These are phyloP conservation scores for Rhynchopsitta pachyrhyncha DNA, from an alignment of 2,113 vertebrate genomes.

Conservation along the genomic window DNA sequence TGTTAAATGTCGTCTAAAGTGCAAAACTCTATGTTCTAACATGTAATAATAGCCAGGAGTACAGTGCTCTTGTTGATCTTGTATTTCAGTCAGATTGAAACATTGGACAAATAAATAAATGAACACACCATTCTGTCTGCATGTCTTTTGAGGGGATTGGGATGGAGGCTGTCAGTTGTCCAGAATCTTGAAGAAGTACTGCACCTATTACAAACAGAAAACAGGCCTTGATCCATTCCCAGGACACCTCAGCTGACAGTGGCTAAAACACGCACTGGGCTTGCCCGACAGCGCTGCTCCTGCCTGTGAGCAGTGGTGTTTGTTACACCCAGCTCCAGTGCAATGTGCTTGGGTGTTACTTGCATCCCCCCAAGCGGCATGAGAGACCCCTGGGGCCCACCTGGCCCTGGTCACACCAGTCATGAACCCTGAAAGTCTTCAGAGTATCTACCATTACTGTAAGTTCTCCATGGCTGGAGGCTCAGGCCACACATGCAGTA, in stretches of 20 bases:
- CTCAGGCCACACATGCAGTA: rapidly evolving
- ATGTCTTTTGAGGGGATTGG: neutral
- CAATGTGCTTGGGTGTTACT: rapidly evolving
- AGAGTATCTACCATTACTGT: rapidly evolving
- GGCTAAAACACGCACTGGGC: rapidly evolving
- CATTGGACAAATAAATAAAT: conserved; percentile 90
- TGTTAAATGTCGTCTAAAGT: conserved; percentile 91
- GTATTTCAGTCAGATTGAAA: conserved; percentile 94
- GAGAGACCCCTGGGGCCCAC: rapidly evolving
- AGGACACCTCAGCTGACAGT: rapidly evolving
- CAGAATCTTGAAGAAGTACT: conserved; percentile 97
- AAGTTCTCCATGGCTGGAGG: rapidly evolving
- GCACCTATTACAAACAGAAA: conserved; percentile 78
- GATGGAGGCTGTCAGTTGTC: conserved; percentile 65
- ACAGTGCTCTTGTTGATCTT: conserved; percentile 88
- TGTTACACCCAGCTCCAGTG: rapidly evolving
- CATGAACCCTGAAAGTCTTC: neutral
- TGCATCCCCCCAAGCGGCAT: rapidly evolving
- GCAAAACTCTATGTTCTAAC: conserved; percentile 90
- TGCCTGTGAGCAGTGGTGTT: neutral
- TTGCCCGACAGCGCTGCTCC: no score
- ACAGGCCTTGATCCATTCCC: neutral
- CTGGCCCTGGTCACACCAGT: rapidly evolving
- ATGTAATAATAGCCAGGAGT: conserved; percentile 89
- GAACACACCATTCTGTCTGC: conserved; percentile 57